Conservation (phyloP, 2,797 vertebrate species). For the Chloroceryle inda region DNA sequence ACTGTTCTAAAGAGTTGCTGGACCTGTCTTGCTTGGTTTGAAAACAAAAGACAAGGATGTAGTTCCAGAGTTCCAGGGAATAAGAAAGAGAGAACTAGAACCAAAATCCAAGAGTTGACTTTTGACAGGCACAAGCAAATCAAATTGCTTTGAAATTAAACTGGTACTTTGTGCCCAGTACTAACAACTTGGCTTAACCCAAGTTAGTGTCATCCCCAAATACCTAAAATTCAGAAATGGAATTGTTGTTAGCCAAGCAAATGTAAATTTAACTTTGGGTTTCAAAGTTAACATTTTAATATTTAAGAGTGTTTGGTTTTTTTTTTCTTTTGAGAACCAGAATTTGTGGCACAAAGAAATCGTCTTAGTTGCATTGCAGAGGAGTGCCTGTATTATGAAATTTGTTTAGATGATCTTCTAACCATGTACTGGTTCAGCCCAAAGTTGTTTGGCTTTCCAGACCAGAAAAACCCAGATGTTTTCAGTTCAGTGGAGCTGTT, state of each 20-base stretch:
- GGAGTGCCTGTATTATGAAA: neutral
- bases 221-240: neutral
- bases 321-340: neutral
- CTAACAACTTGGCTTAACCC: neutral
- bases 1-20: neutral
- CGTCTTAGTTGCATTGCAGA: fast-evolving
- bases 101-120: neutral
- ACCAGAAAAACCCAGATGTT: neutral
- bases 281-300: neutral
- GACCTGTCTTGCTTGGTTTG: neutral
- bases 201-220: neutral
- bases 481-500: neutral
- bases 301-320: neutral
- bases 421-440: neutral
- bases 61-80: neutral
- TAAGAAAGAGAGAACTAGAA: neutral
- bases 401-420: neutral
- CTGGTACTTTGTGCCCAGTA: neutral
- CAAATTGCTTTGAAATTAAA: neutral
- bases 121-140: neutral
- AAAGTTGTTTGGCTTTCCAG: neutral
- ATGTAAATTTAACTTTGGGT: neutral
- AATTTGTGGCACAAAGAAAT: neutral
- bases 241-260: neutral
- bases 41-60: neutral